Base-by-base conservation (phyloP, 2,888 invertebrate species). In the Cephus rjabovi region DNA sequence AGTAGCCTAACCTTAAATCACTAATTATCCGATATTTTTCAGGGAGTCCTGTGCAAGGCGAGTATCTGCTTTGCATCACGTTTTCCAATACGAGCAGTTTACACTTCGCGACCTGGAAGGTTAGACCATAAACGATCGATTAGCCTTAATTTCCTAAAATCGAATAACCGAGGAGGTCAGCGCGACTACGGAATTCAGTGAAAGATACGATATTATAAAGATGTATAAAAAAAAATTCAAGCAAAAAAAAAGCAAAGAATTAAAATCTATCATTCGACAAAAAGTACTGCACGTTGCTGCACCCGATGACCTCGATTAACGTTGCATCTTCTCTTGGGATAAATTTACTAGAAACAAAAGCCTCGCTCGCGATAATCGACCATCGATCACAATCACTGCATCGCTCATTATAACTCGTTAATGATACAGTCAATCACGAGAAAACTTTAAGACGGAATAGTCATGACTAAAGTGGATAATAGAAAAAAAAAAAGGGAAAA, bases 111-210 rank as follows among this genome's bases (percentile, higher is more conserved):
- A 71, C 12, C 71, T 34, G 71, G 71, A 71, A 71, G 71, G 71
- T 71, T 31, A 31, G 2, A 71, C 71, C 56, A 56, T 71, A 34
- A 71, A 33, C 71, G 71, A 71, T 31, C 71, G 34, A 71, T 71
- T 71, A 71, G 31, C 34, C 34, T 71, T 71, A 71, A 71, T 71
- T 71, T 71, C 71, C 71, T 71, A 71, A 31, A 34, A 34, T 56
- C 56, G 56, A 23, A 56, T 23, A 56, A 23, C 56, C 56, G 56
- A 23, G 56, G 23, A 56, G 56, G 56, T 9, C 56, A 9, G 9
- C 56, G 56, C 9, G 56, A 56, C 56, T 23, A 2, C 56, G 56
- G 23, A 56, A 56, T 56, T 23, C 56, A 56, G 56, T 56, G 56
- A 56, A 56, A 56, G 56, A 23, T 23, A 23, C 23, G 56, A 56